phyloP scores from a whole-genome alignment of 2,888 invertebrate species.

The Sussaba pulchella region DNA sequence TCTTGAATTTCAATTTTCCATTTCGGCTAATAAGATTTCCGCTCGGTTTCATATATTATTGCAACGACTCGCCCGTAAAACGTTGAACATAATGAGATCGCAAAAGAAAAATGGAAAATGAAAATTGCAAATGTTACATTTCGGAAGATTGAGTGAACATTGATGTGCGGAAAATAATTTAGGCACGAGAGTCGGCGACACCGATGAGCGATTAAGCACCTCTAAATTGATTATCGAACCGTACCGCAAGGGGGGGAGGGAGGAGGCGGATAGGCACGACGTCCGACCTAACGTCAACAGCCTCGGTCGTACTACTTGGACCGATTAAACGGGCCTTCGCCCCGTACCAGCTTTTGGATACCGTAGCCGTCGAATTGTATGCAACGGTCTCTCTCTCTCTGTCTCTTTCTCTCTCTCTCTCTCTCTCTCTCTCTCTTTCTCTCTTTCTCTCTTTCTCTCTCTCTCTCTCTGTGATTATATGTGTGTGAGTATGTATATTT shows the following conservation, averaged over 20 bases:
- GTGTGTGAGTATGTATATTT: too few species aligned
- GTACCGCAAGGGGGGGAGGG: slow-evolving; percentile 72
- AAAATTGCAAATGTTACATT: too few species aligned
- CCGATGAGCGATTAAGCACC: slow-evolving; percentile 79
- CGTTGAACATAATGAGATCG: too few species aligned
- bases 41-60: not conserved
- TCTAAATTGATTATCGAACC: slow-evolving; percentile 82
- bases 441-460: too few species aligned
- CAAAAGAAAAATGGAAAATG: too few species aligned
- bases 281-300: slow-evolving; percentile 63
- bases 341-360: slow-evolving; percentile 5
- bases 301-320: not conserved
- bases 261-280: too few species aligned
- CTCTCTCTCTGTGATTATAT: too few species aligned
- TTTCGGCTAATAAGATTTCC: slow-evolving; percentile 52
- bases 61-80: not conserved
- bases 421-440: too few species aligned
- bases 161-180: too few species aligned
- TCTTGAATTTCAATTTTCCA: slow-evolving; percentile 52
- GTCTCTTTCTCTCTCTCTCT: too few species aligned
- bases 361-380: slow-evolving; percentile 12
- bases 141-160: too few species aligned
- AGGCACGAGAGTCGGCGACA: slow-evolving; percentile 23
- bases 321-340: not conserved
- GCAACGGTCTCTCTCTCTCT: too few species aligned